phyloP scores from a whole-genome alignment of 2,113 vertebrate species.

The Tupaia chinensis region DNA sequence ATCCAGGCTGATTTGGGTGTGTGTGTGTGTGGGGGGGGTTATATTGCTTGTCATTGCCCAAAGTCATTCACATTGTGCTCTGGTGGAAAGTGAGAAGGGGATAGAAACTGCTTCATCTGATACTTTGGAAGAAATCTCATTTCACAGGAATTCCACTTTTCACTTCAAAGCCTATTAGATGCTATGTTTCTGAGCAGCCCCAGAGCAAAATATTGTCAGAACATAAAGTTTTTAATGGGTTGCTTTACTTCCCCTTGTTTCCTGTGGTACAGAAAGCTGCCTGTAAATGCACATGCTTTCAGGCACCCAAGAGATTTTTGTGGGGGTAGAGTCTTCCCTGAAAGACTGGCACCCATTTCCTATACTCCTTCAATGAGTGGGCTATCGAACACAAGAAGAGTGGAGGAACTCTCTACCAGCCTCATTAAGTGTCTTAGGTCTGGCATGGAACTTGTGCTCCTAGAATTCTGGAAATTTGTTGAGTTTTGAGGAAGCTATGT shows the following conservation, averaged over 20 bases:
- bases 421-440: not conserved
- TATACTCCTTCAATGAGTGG: fast-evolving
- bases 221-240: not conserved
- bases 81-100: not conserved
- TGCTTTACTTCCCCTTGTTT: not conserved
- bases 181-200: constrained; percentile 39
- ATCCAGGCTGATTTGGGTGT: not conserved
- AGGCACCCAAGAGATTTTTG: not conserved
- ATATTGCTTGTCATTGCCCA: constrained; percentile 26
- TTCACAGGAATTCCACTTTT: constrained; percentile 42
- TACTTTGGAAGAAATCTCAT: constrained; percentile 43
- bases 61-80: constrained; percentile 24
- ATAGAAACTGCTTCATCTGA: not conserved
- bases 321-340: not conserved
- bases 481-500: not conserved
- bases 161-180: constrained; percentile 51
- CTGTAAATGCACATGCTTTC: fast-evolving
- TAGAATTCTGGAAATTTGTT: not conserved
- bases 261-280: not conserved
- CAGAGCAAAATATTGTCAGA: constrained; percentile 37
- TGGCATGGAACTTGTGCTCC: not conserved
- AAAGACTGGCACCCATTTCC: not conserved
- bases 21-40: not conserved
- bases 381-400: fast-evolving
- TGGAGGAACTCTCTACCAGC: not conserved